phyloP scores from a whole-genome alignment of 2,797 vertebrate species.

The Uromys caudimaculatus region DNA sequence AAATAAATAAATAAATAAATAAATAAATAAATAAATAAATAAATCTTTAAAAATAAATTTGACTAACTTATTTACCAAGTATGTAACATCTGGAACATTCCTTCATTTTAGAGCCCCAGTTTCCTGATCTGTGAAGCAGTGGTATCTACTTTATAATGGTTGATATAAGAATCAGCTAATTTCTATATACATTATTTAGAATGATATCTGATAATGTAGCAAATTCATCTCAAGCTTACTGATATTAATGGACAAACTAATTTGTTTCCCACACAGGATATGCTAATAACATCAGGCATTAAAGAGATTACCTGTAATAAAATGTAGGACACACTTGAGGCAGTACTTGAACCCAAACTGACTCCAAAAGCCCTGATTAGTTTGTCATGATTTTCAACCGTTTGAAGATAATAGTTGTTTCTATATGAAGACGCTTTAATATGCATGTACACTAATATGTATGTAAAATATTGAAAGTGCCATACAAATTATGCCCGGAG shows the following conservation, averaged over 20 bases:
- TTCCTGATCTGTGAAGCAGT: not conserved
- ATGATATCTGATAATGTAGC: not conserved
- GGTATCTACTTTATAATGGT: not conserved
- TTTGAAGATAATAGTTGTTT: not conserved
- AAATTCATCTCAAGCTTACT: not conserved
- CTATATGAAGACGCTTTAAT: not conserved
- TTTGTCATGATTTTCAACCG: conserved; percentile 8
- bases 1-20: too few species aligned
- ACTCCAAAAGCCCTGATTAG: not conserved
- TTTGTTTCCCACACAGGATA: not conserved
- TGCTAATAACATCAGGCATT: not conserved
- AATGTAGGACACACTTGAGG: not conserved
- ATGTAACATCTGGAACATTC: not conserved
- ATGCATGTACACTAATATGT: not conserved
- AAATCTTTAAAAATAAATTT: too few species aligned
- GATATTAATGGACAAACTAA: not conserved
- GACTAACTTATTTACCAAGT: not conserved
- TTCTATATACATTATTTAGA: not conserved
- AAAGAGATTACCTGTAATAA: not conserved
- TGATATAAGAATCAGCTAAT: not conserved
- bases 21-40: too few species aligned
- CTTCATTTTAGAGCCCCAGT: not conserved
- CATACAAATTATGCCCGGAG: not conserved
- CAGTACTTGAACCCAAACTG: not conserved
- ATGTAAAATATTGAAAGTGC: conserved; percentile 1